phyloP scores from a whole-genome alignment of 2,797 vertebrate species.

The Pelodytes ibericus region DNA sequence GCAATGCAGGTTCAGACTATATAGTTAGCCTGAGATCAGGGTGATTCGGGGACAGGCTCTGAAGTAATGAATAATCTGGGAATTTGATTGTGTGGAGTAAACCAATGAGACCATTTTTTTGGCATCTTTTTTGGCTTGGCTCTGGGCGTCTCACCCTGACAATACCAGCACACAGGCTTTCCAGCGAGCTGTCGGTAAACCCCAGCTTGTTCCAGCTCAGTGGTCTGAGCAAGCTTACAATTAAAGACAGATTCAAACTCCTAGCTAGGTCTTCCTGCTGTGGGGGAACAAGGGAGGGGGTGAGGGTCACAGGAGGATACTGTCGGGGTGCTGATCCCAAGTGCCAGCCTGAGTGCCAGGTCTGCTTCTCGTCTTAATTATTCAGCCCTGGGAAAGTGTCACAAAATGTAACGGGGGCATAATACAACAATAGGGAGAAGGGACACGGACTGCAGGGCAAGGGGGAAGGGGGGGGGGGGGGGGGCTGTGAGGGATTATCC shows the following conservation, averaged over 20 bases:
- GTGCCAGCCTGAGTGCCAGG: slow-evolving; percentile 19
- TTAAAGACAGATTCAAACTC: slow-evolving; percentile 8
- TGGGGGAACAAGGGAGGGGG: not conserved
- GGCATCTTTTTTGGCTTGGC: not conserved
- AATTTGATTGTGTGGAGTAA: slow-evolving; percentile 24
- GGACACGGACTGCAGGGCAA: too few species aligned
- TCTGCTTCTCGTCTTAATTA: slow-evolving; percentile 8
- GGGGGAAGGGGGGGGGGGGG: too few species aligned
- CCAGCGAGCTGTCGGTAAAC: slow-evolving; percentile 10
- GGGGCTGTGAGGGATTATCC: too few species aligned
- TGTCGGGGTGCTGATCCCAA: slow-evolving; percentile 1
- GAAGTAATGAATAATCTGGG: slow-evolving; percentile 25
- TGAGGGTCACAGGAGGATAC: slow-evolving; percentile 1
- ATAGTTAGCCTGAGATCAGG: not conserved
- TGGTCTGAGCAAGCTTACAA: slow-evolving; percentile 14
- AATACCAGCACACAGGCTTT: slow-evolving; percentile 27
- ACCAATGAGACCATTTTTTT: slow-evolving; percentile 15
- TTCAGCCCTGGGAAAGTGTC: slow-evolving; percentile 32
- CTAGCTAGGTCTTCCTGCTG: not conserved
- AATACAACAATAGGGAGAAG: slow-evolving; percentile 2
- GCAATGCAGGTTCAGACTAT: not conserved
- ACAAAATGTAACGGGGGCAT: slow-evolving; percentile 1
- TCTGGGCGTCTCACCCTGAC: slow-evolving; percentile 32
- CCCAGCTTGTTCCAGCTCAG: slow-evolving; percentile 36
- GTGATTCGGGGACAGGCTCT: slow-evolving; percentile 23